Evolutionary conservation across 2,888 invertebrate species (phyloP), one percentile per base, ranked within the genome.

Genomic region (Cheilosia vulpina): DNA sequence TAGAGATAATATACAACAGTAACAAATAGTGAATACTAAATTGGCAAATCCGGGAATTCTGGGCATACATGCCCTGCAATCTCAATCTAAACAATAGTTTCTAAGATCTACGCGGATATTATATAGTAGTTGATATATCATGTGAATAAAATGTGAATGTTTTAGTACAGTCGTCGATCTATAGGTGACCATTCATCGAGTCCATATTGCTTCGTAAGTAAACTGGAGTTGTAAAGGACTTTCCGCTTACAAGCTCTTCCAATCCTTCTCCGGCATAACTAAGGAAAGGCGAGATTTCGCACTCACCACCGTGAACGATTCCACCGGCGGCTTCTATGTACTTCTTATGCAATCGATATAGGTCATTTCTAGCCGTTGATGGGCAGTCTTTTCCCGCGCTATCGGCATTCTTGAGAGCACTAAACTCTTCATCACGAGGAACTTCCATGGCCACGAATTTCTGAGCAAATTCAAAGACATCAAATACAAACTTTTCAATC

Each of bases 401-500:
- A 90, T 99, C 97, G 1, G 97, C 94, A 92, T 99, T 99, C 91
- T 99, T 99, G 87, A 99, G 92, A 0, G 99, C 98, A 88, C 99
- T 98, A 91, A 99, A 99, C 91, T 99, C 99, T 81, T 97, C 96
- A 88, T 97, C 96, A 57, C 99, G 94, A 0, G 96, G 94, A 0
- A 97, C 97, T 93, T 99, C 98, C 95, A 98, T 97, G 6, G 97
- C 97, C 13, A 96, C 97, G 90, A 99, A 97, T 89, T 96, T 96
- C 87, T 97, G 95, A 0, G 98, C 95, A 92, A 97, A 98, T 90
- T 96, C 96, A 90, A 99, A 99, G 0, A 99, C 98, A 92, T 99
- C 99, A 91, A 99, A 99, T 11, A 99, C 97, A 91, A 99, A 99
- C 92, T 99, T 99, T 90, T 99, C 99, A 93, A 99, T 96, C 93